Conservation (phyloP, 2,113 vertebrate genomes). For the Oreotrochilus melanogaster region DNA sequence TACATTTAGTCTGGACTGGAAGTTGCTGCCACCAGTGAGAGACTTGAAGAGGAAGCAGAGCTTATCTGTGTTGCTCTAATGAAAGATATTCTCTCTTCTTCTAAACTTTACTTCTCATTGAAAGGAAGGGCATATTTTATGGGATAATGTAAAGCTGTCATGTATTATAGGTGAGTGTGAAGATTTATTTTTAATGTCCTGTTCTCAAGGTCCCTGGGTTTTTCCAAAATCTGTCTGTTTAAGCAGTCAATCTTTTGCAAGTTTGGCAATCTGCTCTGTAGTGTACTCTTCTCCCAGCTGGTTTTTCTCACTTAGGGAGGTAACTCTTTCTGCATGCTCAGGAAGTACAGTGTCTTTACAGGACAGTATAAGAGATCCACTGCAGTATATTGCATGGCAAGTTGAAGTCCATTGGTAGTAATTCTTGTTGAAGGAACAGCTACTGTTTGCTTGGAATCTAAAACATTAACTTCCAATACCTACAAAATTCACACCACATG, state of each 20-base stretch:
- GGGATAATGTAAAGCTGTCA: neutral
- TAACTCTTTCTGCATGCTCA: neutral
- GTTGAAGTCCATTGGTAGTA: neutral
- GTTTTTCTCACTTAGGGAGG: neutral
- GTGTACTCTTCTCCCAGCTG: neutral
- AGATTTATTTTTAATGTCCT: neutral
- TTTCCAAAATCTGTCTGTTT: neutral
- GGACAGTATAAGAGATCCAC: neutral
- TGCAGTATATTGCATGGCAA: neutral
- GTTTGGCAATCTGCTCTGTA: neutral
- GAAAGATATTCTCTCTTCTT: neutral
- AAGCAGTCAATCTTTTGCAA: neutral
- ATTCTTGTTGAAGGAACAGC: neutral
- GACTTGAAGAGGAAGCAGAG: neutral
- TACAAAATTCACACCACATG: neutral
- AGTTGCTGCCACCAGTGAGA: neutral
- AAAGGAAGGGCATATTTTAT: slow-evolving; percentile 9
- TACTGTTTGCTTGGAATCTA: neutral
- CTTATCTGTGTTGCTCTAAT: neutral
- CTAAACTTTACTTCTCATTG: neutral
- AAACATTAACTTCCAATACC: neutral
- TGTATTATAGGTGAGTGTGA: neutral
- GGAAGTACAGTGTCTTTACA: neutral
- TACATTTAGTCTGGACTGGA: neutral
- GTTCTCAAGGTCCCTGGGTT: neutral